Evolutionary conservation across 2,888 invertebrate genomes (phyloP).

Genomic region (Resseliella maxima): DNA sequence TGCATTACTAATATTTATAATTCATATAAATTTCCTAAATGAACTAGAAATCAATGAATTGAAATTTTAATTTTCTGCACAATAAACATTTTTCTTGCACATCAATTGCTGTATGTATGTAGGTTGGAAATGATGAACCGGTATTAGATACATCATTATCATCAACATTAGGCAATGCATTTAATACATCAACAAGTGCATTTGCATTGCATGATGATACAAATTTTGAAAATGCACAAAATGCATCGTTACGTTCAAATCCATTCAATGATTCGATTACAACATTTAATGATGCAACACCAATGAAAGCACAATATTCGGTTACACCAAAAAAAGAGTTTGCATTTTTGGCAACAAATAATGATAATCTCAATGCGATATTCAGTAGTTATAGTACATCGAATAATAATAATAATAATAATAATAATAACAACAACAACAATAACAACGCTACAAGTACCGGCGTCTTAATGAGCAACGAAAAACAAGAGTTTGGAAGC

Average conservation of each 20-base stretch:
- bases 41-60: slow-evolving; percentile 87
- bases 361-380: slow-evolving; percentile 57
- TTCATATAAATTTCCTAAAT: too few species aligned
- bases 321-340: neutral
- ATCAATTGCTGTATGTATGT: slow-evolving; percentile 57
- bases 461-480: neutral
- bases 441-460: neutral
- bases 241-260: neutral
- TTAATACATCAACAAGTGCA: neutral
- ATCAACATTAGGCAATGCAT: neutral
- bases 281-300: neutral
- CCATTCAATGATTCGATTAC: slow-evolving; percentile 46
- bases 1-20: too few species aligned
- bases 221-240: neutral
- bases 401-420: neutral
- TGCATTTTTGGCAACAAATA: slow-evolving; percentile 57
- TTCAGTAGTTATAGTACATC: slow-evolving; percentile 50
- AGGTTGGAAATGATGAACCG: slow-evolving; percentile 4
- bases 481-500: neutral
- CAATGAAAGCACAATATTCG: neutral
- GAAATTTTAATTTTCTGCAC: slow-evolving; percentile 73
- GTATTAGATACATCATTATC: neutral
- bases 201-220: neutral
- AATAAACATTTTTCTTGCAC: neutral
- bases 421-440: neutral